Evolutionary conservation across 1,140 invertebrate species (phyloP).

Genomic region (Drosophila murphyi): DNA sequence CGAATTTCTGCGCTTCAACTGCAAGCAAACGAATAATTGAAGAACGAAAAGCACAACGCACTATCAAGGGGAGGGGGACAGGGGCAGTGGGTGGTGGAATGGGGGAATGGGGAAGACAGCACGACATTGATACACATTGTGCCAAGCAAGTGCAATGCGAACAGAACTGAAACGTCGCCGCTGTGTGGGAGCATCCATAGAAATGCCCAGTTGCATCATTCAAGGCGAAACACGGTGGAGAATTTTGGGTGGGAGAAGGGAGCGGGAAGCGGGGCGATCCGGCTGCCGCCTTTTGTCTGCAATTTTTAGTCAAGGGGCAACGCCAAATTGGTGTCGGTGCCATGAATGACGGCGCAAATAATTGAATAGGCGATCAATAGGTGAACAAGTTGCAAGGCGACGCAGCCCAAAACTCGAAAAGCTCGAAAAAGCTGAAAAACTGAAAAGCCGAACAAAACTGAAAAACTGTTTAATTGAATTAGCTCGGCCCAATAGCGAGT

Average conservation of each 20-base stretch:
- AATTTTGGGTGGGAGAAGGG: constrained; percentile 3
- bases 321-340: constrained; percentile 31
- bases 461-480: constrained; percentile 48
- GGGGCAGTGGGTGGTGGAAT: background rate
- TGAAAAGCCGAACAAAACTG: constrained; percentile 1
- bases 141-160: constrained; percentile 59
- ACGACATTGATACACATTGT: constrained; percentile 47
- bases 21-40: constrained; percentile 44
- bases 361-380: constrained; percentile 77
- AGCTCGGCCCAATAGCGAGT: constrained; percentile 28
- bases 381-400: constrained; percentile 59
- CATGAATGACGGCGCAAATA: constrained; percentile 67
- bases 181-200: constrained; percentile 66
- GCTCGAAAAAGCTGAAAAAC: background rate
- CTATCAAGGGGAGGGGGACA: background rate
- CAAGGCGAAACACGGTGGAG: constrained; percentile 10
- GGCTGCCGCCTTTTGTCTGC: constrained; percentile 61
- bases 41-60: constrained; percentile 68
- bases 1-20: constrained; percentile 13
- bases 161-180: constrained; percentile 34
- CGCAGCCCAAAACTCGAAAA: background rate
- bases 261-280: background rate
- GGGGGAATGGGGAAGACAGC: background rate
- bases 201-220: constrained; percentile 77
- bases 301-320: constrained; percentile 9